These are phyloP conservation scores for Drosophila mayri DNA, from an alignment of 1,140 invertebrate species.

Conservation along the genomic window DNA sequence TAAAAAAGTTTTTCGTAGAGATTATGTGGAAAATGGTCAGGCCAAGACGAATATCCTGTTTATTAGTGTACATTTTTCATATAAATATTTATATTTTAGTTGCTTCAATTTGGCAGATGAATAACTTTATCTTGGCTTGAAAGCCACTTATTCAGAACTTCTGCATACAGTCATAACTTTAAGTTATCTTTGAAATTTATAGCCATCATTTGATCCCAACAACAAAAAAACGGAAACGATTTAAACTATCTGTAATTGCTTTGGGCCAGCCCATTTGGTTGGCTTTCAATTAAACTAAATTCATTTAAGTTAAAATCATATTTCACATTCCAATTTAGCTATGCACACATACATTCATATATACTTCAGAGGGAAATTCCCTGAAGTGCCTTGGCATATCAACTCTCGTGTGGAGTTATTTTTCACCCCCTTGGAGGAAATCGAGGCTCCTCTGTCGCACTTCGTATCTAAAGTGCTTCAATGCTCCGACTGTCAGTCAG, in stretches of 20 bases:
- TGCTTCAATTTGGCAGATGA: background rate
- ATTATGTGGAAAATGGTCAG: slow-evolving; percentile 5
- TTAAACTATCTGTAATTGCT: slow-evolving; percentile 58
- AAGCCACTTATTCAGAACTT: background rate
- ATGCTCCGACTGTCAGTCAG: slow-evolving; percentile 30
- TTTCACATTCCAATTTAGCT: slow-evolving; percentile 66
- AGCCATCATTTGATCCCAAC: slow-evolving; percentile 6
- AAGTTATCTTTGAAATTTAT: slow-evolving; percentile 22
- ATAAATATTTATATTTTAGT: background rate
- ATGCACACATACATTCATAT: slow-evolving; percentile 5
- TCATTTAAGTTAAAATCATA: slow-evolving; percentile 67
- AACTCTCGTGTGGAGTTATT: slow-evolving; percentile 8
- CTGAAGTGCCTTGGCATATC: slow-evolving; percentile 28
- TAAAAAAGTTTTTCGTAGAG: slow-evolving; percentile 14
- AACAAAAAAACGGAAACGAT: slow-evolving; percentile 8
- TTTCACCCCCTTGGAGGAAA: slow-evolving; percentile 40
- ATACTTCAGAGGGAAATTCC: slow-evolving; percentile 39
- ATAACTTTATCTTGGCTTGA: background rate
- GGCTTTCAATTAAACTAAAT: slow-evolving; percentile 55
- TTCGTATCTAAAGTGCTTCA: slow-evolving; percentile 71
- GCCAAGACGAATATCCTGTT: slow-evolving; percentile 3
- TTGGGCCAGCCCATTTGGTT: slow-evolving; percentile 13
- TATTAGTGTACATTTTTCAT: background rate
- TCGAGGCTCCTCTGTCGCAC: slow-evolving; percentile 15
- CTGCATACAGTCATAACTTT: background rate